Conservation (phyloP, 2,113 vertebrate species). For the Globicephala melas region DNA sequence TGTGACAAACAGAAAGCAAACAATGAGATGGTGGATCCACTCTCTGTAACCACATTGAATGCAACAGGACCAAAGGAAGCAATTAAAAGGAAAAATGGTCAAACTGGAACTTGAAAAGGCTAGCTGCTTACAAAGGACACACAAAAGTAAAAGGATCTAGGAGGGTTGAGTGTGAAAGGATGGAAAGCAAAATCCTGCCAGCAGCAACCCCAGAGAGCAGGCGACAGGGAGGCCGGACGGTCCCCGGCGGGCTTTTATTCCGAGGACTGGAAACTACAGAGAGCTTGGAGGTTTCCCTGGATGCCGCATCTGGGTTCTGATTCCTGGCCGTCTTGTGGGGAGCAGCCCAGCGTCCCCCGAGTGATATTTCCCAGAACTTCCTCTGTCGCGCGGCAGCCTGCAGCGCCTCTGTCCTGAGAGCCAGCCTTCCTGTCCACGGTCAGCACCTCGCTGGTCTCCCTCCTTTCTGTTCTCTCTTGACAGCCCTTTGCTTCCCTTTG, state of each 20-base stretch:
- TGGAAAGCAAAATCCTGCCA: not conserved
- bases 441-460: not conserved
- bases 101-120: not conserved
- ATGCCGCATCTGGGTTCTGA: not conserved
- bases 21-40: not conserved
- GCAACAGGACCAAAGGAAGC: no score
- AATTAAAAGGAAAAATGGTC: not conserved
- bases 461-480: not conserved
- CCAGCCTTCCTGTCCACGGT: no score
- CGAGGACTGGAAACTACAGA: not conserved
- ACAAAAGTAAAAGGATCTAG: not conserved
- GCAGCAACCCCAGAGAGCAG: not conserved
- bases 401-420: fast-evolving
- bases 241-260: not conserved
- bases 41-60: not conserved
- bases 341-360: not conserved
- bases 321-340: no score
- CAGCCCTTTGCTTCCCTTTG: no score
- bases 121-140: not conserved
- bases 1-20: not conserved
- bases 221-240: fast-evolving
- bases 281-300: no score
- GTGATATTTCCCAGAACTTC: not conserved
- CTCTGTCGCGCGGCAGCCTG: fast-evolving
- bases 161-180: fast-evolving